Percentiles rank a stretch among this genome's conserved stretches.
These are phyloP conservation scores for Carposina sasakii DNA, from an alignment of 1,140 invertebrate species.

Conservation along the genomic window DNA sequence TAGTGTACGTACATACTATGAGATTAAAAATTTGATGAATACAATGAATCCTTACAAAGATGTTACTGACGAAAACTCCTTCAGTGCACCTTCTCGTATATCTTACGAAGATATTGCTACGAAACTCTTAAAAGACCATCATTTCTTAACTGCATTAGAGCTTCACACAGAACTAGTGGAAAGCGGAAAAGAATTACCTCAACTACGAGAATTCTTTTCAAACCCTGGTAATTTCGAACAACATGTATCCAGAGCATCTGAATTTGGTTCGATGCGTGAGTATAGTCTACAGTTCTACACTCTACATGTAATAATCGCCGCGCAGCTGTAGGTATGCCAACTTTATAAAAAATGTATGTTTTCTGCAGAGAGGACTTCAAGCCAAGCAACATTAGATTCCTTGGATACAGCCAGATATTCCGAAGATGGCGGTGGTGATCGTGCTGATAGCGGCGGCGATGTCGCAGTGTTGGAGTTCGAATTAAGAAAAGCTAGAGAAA, in stretches of 20 bases:
- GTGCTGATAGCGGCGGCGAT: constrained; percentile 72
- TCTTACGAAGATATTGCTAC: constrained; percentile 78
- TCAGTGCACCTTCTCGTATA: constrained; percentile 41
- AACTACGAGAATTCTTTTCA: constrained; percentile 89
- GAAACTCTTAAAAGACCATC: constrained; percentile 85
- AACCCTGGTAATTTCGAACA: constrained; percentile 92
- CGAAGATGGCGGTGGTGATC: constrained; percentile 90
- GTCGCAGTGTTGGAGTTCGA: constrained; percentile 93
- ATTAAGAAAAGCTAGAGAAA: constrained; percentile 89
- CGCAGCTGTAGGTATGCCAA: too few species aligned
- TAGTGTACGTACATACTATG: too few species aligned
- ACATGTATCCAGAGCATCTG: constrained; percentile 64
- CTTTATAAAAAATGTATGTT: too few species aligned
- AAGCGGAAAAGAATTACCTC: constrained; percentile 83
- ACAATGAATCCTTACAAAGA: constrained; percentile 68
- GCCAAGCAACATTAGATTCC: constrained; percentile 91
- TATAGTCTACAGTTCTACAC: constrained; percentile 16
- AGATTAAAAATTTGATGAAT: too few species aligned
- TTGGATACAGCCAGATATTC: constrained; percentile 90
- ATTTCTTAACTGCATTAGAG: constrained; percentile 88
- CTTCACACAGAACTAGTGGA: constrained; percentile 90
- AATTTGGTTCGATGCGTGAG: constrained; percentile 60
- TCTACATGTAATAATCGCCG: too few species aligned
- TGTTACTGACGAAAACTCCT: constrained; percentile 57
- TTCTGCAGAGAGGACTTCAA: constrained; percentile 85